A percentile compares a stretch with the other conserved stretches of the same genome.
Evolutionary conservation across 2,888 invertebrate species (phyloP).

Genomic region (Cephus rjabovi): DNA sequence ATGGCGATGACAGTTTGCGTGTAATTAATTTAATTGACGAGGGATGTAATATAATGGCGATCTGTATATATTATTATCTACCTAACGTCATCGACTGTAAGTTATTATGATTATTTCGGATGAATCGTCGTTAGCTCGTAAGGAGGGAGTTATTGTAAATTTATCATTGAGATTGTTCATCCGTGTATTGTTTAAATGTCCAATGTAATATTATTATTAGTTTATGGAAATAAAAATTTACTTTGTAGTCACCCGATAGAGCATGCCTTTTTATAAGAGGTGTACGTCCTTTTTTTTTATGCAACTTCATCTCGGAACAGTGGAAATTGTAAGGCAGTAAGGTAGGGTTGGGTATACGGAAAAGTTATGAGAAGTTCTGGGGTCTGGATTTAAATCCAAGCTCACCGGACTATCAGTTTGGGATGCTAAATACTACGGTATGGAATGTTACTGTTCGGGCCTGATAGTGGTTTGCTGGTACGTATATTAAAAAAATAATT

Average conservation of each 20-base stretch:
- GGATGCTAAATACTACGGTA: no score
- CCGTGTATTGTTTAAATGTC: not conserved
- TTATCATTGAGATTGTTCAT: not conserved
- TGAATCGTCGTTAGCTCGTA: not conserved
- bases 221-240: not conserved
- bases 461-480: no score
- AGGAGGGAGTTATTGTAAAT: not conserved
- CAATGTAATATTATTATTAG: not conserved
- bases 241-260: not conserved
- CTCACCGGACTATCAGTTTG: no score
- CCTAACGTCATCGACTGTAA: not conserved
- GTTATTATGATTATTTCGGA: not conserved
- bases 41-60: not conserved
- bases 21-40: not conserved
- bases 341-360: no score
- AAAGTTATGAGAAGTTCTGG: no score
- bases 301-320: not conserved
- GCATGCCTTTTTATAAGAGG: not conserved
- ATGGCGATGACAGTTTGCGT: not conserved
- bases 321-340: not conserved
- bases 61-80: not conserved
- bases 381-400: no score
- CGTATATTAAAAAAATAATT: conserved; percentile 16
- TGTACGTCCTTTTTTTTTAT: not conserved
- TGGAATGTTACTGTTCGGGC: no score